phyloP scores from a whole-genome alignment of 2,113 vertebrate species.

The Empidonax alnorum region DNA sequence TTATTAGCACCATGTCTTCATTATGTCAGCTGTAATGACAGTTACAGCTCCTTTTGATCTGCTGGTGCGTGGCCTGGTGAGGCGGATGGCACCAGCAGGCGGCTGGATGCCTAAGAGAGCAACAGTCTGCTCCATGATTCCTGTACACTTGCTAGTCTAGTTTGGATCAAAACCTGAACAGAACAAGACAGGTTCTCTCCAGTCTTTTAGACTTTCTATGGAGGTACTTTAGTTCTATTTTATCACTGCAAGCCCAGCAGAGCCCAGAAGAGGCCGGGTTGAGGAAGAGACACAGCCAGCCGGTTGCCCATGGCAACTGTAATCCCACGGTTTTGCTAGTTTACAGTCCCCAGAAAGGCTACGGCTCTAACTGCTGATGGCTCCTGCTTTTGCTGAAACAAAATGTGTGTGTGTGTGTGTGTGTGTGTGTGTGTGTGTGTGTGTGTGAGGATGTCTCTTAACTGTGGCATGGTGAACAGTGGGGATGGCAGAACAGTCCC shows the following conservation, averaged over 20 bases:
- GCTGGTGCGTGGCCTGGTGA: background rate
- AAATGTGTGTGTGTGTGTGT: background rate
- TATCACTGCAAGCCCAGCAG: background rate
- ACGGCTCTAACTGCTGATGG: background rate
- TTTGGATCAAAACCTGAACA: background rate
- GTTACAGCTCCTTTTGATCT: background rate
- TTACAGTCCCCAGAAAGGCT: background rate
- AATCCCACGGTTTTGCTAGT: background rate
- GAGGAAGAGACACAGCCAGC: background rate
- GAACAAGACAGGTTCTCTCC: background rate
- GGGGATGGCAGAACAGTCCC: background rate
- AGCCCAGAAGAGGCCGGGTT: background rate
- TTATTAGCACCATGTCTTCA: background rate
- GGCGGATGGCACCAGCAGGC: background rate
- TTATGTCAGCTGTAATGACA: background rate
- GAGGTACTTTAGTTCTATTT: background rate
- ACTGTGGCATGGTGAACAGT: background rate
- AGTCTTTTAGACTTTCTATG: background rate
- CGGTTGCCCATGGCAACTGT: constrained; percentile 47
- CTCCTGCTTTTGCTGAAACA: background rate
- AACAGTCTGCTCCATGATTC: background rate
- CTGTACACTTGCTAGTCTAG: background rate
- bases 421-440: background rate
- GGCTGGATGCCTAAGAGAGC: background rate
- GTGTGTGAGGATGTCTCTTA: background rate